These are phyloP conservation scores for Pimpla rufipes DNA, from an alignment of 2,888 invertebrate genomes.

Conservation along the genomic window DNA sequence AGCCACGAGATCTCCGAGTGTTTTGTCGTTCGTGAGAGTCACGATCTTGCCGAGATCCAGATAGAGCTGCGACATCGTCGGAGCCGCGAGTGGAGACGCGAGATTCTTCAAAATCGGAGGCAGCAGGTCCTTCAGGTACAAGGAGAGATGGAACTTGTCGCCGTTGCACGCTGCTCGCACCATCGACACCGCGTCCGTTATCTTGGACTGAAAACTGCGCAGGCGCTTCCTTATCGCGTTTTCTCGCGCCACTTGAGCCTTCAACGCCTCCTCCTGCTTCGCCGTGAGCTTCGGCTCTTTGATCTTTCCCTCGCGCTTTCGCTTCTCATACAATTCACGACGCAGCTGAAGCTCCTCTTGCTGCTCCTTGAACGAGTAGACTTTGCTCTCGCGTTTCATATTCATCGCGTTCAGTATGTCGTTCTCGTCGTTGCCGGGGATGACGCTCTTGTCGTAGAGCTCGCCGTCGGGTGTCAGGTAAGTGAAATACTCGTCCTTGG, in stretches of 20 bases:
- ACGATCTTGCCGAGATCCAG: slow-evolving; percentile 88
- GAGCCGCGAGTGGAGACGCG: slow-evolving; percentile 92
- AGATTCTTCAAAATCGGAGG: slow-evolving; percentile 88
- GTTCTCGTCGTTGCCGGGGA: slow-evolving; percentile 88
- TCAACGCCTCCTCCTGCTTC: slow-evolving; percentile 97
- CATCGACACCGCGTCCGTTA: slow-evolving; percentile 85
- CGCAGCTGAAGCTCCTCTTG: slow-evolving; percentile 96
- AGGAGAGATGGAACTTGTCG: slow-evolving; percentile 86
- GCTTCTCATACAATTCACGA: slow-evolving; percentile 97
- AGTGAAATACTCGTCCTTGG: slow-evolving; percentile 92
- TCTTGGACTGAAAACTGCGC: slow-evolving; percentile 84
- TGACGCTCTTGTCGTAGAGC: slow-evolving; percentile 94
- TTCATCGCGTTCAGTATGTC: slow-evolving; percentile 88
- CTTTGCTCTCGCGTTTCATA: slow-evolving; percentile 97
- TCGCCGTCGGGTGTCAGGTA: slow-evolving; percentile 95
- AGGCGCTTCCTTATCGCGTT: slow-evolving; percentile 91
- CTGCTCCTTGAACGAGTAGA: slow-evolving; percentile 98
- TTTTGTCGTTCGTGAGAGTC: slow-evolving; percentile 84
- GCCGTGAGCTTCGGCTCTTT: slow-evolving; percentile 91
- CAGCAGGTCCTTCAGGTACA: slow-evolving; percentile 87
- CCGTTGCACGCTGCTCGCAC: slow-evolving; percentile 86
- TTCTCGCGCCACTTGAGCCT: slow-evolving; percentile 95
- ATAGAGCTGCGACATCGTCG: slow-evolving; percentile 88
- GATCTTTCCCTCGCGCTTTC: slow-evolving; percentile 91
- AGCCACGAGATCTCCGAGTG: slow-evolving; percentile 88